phyloP scores from a whole-genome alignment of 2,888 invertebrate genomes.

The Trichopoda pennipes region DNA sequence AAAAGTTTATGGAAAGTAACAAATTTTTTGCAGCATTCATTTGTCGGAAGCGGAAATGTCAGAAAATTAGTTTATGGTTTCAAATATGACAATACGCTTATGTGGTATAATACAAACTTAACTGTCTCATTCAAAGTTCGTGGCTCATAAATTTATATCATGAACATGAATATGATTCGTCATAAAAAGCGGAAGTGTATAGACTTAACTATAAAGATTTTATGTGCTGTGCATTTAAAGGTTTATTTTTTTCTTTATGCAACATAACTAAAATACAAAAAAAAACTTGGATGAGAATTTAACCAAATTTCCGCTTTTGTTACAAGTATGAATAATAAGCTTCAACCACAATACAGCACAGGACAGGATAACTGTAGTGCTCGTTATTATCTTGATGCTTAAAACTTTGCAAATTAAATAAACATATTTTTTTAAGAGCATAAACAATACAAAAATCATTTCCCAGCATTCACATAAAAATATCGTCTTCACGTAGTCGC shows the following conservation, averaged over 20 bases:
- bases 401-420: slow-evolving; percentile 57
- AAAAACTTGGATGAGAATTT: slow-evolving; percentile 24
- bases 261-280: not conserved
- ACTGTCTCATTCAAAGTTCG: slow-evolving; percentile 38
- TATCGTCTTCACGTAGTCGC: slow-evolving; percentile 23
- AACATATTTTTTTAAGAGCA: slow-evolving; percentile 40
- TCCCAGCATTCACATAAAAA: slow-evolving; percentile 3
- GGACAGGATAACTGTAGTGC: not conserved
- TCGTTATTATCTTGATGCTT: slow-evolving; percentile 7
- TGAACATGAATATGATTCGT: slow-evolving; percentile 25
- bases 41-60: slow-evolving; percentile 67
- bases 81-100: slow-evolving; percentile 66
- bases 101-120: slow-evolving; percentile 39
- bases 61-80: slow-evolving; percentile 69
- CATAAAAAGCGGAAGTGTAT: slow-evolving; percentile 54
- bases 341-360: slow-evolving; percentile 6
- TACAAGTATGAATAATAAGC: slow-evolving; percentile 6
- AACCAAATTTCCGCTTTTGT: slow-evolving; percentile 61
- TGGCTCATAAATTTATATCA: slow-evolving; percentile 47
- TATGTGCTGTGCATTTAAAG: slow-evolving; percentile 26
- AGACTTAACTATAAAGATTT: slow-evolving; percentile 27
- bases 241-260: not conserved
- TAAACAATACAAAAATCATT: slow-evolving; percentile 37
- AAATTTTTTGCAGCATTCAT: slow-evolving; percentile 27
- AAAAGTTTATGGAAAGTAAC: slow-evolving; percentile 15